Conservation (phyloP, 2,113 vertebrate species). For the Pteronura brasiliensis region DNA sequence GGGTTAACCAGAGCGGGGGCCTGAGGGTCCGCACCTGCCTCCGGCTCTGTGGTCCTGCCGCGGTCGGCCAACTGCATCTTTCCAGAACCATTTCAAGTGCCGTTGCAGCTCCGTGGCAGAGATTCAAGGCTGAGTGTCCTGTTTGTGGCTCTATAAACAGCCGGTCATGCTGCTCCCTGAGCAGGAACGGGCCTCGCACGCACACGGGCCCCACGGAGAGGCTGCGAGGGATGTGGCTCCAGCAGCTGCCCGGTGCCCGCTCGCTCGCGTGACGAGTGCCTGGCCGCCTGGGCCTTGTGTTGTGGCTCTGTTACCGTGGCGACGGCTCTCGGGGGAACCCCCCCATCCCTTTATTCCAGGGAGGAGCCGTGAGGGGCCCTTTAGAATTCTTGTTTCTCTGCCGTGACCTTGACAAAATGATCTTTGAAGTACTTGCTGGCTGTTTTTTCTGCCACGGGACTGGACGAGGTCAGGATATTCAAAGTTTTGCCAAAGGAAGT, state of each 20-base stretch:
- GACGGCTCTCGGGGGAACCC: conserved; percentile 73
- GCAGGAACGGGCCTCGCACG: conserved; percentile 56
- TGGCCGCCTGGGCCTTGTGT: conserved; percentile 73
- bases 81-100: conserved; percentile 33
- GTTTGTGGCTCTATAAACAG: conserved; percentile 79
- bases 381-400: conserved; percentile 78
- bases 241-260: conserved; percentile 82
- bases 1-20: not conserved
- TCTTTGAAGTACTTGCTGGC: conserved; percentile 87
- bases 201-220: conserved; percentile 36
- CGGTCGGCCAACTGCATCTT: conserved; percentile 14
- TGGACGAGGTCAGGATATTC: conserved; percentile 80
- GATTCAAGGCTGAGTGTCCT: conserved; percentile 45
- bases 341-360: conserved; percentile 83
- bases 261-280: conserved; percentile 88
- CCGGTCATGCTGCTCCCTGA: conserved; percentile 67
- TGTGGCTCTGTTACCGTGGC: conserved; percentile 83
- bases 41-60: not conserved
- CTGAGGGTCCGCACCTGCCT: not conserved
- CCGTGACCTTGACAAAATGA: conserved; percentile 84
- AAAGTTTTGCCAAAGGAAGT: conserved; percentile 77
- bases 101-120: conserved; percentile 6
- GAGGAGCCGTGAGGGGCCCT: conserved; percentile 80
- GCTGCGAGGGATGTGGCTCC: conserved; percentile 72
- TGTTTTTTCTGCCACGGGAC: conserved; percentile 76